Evolutionary conservation across 2,888 invertebrate genomes (phyloP), one percentile per base, ranked within the genome.

Genomic region (Endomychus coccineus): DNA sequence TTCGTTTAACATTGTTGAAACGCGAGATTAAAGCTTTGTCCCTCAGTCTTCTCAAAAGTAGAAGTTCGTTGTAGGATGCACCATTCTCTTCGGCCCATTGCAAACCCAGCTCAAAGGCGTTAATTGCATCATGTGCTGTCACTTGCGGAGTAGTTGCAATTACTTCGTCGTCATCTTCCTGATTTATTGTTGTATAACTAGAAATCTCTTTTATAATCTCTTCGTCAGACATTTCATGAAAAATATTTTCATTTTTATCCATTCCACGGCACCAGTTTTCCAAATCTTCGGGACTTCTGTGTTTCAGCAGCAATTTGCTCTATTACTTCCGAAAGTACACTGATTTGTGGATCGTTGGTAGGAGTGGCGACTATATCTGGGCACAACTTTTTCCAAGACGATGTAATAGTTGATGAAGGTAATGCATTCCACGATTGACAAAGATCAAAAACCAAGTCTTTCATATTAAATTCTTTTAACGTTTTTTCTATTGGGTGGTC

Each of bases 81-180:
- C 31, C 40, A 36, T 36, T 22, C 15, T 31, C 34, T 43, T 44
- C 40, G 40, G 42, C 40, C 40, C 40, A 44, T 43, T 44, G 30
- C 39, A 55, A 46, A 53, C 52, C 48, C 36, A 56, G 48, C 48
- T 54, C 54, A 52, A 54, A 52, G n/a, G 48, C 39, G 38, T 45
- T 48, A 28, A 46, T 40, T 14, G 45, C 44, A 38, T 45, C 39
- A 45, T 45, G 14, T 32, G 35, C 43, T 45, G 36, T 33, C 36
- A 43, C 45, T 42, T 45, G 16, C 11, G 42, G 36, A 44, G 43
- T 33, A 46, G 36, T 43, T 43, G 41, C 41, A 36, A 45, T 47
- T 15, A 29, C 42, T 34, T 56, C 51, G 43, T 54, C 50, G 36
- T 52, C 42, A 51, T 54, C 49, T 46, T 52, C 49, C 37, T 51